Conservation (phyloP, 2,797 vertebrate genomes). For the Mormyrus hasselquistii region DNA sequence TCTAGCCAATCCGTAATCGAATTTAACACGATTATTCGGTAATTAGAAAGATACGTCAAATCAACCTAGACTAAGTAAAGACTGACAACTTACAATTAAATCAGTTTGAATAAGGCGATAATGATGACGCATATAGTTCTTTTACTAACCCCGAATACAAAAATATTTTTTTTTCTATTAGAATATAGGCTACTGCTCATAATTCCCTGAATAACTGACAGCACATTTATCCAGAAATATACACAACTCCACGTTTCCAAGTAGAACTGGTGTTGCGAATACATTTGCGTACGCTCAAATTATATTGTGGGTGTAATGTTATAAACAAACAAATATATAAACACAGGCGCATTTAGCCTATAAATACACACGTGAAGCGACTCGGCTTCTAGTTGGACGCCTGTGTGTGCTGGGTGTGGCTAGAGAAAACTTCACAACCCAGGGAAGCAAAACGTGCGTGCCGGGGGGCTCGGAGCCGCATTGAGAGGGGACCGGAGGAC, state of each 20-base stretch:
- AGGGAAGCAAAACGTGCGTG: slow-evolving; percentile 29
- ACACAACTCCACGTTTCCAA: background rate
- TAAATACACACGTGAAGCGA: background rate
- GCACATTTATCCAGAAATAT: background rate
- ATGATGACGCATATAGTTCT: background rate
- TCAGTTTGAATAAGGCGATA: background rate
- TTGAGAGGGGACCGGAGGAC: slow-evolving; percentile 35
- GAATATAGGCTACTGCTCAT: background rate
- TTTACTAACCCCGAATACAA: background rate
- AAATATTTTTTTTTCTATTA: background rate
- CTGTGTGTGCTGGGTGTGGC: slow-evolving; percentile 50
- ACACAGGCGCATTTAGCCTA: background rate
- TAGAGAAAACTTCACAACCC: slow-evolving; percentile 34
- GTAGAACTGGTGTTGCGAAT: background rate
- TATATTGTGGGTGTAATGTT: background rate
- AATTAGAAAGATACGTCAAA: background rate
- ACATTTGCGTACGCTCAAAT: background rate
- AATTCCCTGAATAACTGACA: background rate
- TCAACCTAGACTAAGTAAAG: background rate
- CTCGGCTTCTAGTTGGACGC: slow-evolving; percentile 17
- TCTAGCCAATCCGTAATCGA: background rate
- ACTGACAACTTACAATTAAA: background rate
- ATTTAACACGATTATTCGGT: background rate
- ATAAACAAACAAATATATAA: background rate
- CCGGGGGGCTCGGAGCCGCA: slow-evolving; percentile 30